Evolutionary conservation across 2,113 vertebrate genomes (phyloP), one percentile per base, ranked within the genome.

Genomic region (Indicator indicator): DNA sequence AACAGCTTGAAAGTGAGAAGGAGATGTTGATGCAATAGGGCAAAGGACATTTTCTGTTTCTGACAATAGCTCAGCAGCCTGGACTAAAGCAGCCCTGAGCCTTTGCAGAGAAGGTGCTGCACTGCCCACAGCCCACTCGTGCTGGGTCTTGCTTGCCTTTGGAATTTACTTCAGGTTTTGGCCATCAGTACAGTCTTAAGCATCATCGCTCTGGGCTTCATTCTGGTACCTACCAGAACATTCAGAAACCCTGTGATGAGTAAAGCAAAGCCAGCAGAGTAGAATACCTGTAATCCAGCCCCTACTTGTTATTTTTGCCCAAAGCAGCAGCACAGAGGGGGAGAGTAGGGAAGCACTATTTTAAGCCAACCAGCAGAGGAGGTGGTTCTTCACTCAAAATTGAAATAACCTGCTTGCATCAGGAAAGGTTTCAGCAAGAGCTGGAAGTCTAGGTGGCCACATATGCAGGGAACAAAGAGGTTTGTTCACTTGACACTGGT

Each of bases 41-140:
- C 27, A 87, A 91, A 94, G 93, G 83, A 42, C 71, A 60, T 89
- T 67, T 72, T 93, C 83, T 72, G 62, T 36, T 63, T 87, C 78
- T 70, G 71, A 68, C 77, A 86, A 21, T 86, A 93, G 64, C 48
- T 89, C 89, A 94, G 65, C 52, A 83, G 75, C 46, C 24, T 3
- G 3, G 40, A 44, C 38, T 19, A 38, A 36, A 70, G 36, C 46
- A 33, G 46, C 32, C 20, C 13, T 9, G 42, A 48, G 46, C 24
- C 28, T 70, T 27, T 77, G 60, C 58, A 52, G 60, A 68, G 72
- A 76, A 38, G 3, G 13, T 5, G 21, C 16, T 2, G 7, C 0
- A 3, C 79, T 89, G 81, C 67, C 80, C 86, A 71, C 73, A 72
- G 44, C 46, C 40, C 71, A 8, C 46, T 63, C 42, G 24, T 3